Conservation (phyloP, 2,797 vertebrate species). For the Chaetophractus vellerosus region DNA sequence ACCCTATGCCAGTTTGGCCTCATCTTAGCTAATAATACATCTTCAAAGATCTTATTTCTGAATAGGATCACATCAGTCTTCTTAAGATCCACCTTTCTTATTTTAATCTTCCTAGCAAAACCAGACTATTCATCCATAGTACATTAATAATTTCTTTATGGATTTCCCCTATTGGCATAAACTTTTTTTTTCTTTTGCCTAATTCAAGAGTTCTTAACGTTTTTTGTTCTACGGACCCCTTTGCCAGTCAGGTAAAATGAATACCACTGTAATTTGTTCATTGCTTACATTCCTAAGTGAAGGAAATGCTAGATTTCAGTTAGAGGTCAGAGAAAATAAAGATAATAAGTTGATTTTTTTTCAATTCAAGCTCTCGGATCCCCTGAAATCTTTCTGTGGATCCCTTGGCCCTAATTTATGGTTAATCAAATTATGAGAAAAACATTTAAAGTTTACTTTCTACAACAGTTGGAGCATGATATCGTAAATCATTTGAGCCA, state of each 20-base stretch:
- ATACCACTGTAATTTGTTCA: too few relatives aligned
- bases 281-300: too few relatives aligned
- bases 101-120: slow-evolving; percentile 57
- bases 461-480: background rate
- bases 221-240: too few relatives aligned
- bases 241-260: too few relatives aligned
- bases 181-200: slow-evolving; percentile 38
- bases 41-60: too few relatives aligned
- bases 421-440: slow-evolving; percentile 18
- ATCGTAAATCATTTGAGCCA: slow-evolving; percentile 30
- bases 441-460: slow-evolving; percentile 59
- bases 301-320: too few relatives aligned
- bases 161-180: slow-evolving; percentile 55
- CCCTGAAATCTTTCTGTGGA: too few relatives aligned
- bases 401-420: slow-evolving; percentile 45
- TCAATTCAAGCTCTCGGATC: too few relatives aligned
- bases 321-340: too few relatives aligned
- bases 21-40: too few relatives aligned
- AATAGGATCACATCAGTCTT: background rate
- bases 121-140: background rate
- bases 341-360: too few relatives aligned
- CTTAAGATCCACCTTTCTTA: slow-evolving; percentile 31
- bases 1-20: too few relatives aligned
- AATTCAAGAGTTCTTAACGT: background rate
- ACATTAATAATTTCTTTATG: slow-evolving; percentile 38